phyloP scores from a whole-genome alignment of 1,140 invertebrate species.

The Drosophila simulans region DNA sequence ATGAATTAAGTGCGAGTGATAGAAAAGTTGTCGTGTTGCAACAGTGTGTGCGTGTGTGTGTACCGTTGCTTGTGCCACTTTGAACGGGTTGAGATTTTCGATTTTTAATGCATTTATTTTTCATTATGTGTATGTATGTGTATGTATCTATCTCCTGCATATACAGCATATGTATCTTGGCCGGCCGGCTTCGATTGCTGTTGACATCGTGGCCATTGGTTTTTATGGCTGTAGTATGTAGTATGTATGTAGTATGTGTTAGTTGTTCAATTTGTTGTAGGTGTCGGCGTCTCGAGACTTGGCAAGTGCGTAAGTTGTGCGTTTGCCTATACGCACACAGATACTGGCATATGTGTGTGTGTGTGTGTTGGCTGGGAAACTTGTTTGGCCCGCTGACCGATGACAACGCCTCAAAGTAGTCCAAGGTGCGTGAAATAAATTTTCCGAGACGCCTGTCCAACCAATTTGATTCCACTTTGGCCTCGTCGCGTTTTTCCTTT shows the following conservation, averaged over 20 bases:
- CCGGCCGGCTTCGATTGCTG: constrained; percentile 71
- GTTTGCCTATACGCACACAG: not conserved
- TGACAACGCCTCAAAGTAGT: constrained; percentile 72
- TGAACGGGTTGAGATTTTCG: constrained; percentile 72
- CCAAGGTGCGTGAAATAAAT: constrained; percentile 82
- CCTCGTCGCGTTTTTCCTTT: constrained; percentile 36
- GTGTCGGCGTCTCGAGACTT: constrained; percentile 57
- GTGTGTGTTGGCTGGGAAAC: constrained; percentile 39
- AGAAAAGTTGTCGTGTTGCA: constrained; percentile 74
- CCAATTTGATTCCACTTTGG: constrained; percentile 58
- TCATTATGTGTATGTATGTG: constrained; percentile 19
- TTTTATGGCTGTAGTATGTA: constrained; percentile 11
- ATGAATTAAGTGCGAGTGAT: constrained; percentile 82
- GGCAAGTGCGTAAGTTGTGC: constrained; percentile 19
- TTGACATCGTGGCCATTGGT: constrained; percentile 52
- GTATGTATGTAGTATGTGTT: not conserved
- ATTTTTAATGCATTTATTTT: constrained; percentile 75
- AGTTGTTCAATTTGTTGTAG: constrained; percentile 22
- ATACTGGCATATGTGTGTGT: not conserved
- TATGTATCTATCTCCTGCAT: too few relatives aligned
- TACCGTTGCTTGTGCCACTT: constrained; percentile 81
- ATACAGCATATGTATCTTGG: constrained; percentile 21
- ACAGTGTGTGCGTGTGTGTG: constrained; percentile 41
- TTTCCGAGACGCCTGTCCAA: constrained; percentile 45
- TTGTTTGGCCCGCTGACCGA: constrained; percentile 65